Evolutionary conservation across 2,113 vertebrate genomes (phyloP).

Genomic region (Brachyistius frenatus): DNA sequence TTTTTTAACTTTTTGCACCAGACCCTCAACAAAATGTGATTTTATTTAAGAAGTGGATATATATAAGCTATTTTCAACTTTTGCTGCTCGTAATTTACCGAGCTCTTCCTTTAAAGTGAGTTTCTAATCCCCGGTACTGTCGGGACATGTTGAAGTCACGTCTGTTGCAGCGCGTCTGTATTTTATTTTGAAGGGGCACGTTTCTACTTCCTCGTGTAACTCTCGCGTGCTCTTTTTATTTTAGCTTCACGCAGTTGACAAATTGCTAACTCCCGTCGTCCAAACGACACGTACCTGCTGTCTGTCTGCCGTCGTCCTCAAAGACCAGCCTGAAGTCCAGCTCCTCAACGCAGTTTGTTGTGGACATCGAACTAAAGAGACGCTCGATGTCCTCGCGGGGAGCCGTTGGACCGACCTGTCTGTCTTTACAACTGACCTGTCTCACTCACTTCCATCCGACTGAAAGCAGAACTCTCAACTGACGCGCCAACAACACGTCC

Average conservation of each 20-base stretch:
- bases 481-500: slow-evolving; percentile 5
- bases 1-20: no score
- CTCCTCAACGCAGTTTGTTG: slow-evolving; percentile 89
- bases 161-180: no score
- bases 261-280: slow-evolving; percentile 17
- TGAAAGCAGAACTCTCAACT: slow-evolving; percentile 52
- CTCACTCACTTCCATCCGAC: slow-evolving; percentile 62
- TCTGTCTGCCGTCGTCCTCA: slow-evolving; percentile 87
- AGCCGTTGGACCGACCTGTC: slow-evolving; percentile 51
- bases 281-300: slow-evolving; percentile 82
- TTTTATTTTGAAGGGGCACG: no score
- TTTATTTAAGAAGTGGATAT: no score
- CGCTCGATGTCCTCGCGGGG: slow-evolving; percentile 16
- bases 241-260: neutral
- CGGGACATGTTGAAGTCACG: no score
- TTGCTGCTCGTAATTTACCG: no score
- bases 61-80: no score
- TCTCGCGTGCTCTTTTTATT: neutral
- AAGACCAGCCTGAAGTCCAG: slow-evolving; percentile 95
- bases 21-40: no score
- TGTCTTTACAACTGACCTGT: slow-evolving; percentile 43
- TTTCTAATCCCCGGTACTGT: no score
- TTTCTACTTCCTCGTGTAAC: slow-evolving; percentile 20
- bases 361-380: slow-evolving; percentile 87
- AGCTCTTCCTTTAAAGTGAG: no score